phyloP scores from a whole-genome alignment of 2,888 invertebrate genomes.

The Taenaris catops region DNA sequence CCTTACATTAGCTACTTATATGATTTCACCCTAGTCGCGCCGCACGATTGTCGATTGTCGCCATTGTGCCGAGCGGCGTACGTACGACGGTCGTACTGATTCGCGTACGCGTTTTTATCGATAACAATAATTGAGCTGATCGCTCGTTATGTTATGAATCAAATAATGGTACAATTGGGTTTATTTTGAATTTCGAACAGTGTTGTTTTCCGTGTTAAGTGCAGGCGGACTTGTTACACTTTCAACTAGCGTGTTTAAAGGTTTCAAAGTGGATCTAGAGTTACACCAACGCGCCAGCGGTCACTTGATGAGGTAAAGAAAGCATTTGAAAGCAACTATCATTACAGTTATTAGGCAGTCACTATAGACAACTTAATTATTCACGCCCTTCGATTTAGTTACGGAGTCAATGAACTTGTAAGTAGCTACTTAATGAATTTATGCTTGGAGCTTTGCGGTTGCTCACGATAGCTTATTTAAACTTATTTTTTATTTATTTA shows the following conservation, averaged over 20 bases:
- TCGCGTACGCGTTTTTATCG: conserved; percentile 52
- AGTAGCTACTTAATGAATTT: neutral
- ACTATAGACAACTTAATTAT: neutral
- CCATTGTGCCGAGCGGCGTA: conserved; percentile 69
- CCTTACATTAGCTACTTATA: too few relatives aligned
- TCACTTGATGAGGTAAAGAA: conserved; percentile 87
- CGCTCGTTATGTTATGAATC: conserved; percentile 39
- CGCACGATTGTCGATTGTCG: conserved; percentile 76
- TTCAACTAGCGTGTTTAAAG: conserved; percentile 47
- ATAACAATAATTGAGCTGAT: conserved; percentile 46
- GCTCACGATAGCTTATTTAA: too few relatives aligned
- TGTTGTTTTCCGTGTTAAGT: conserved; percentile 42
- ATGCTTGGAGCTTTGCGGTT: conserved; percentile 7
- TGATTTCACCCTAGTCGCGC: conserved; percentile 71
- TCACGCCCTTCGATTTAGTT: conserved; percentile 8
- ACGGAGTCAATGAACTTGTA: conserved; percentile 43
- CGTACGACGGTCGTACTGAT: conserved; percentile 41
- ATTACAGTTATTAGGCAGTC: conserved; percentile 8
- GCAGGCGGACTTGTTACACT: conserved; percentile 37
- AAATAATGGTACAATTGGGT: conserved; percentile 36
- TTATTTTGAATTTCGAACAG: conserved; percentile 31
- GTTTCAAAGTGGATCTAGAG: conserved; percentile 87
- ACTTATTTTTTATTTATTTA: too few relatives aligned
- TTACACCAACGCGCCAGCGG: conserved; percentile 88
- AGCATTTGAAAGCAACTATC: conserved; percentile 19